A percentile compares a stretch with the other conserved stretches of the same genome.
Evolutionary conservation across 2,888 invertebrate species (phyloP).

Genomic region (Tinea semifulvella): DNA sequence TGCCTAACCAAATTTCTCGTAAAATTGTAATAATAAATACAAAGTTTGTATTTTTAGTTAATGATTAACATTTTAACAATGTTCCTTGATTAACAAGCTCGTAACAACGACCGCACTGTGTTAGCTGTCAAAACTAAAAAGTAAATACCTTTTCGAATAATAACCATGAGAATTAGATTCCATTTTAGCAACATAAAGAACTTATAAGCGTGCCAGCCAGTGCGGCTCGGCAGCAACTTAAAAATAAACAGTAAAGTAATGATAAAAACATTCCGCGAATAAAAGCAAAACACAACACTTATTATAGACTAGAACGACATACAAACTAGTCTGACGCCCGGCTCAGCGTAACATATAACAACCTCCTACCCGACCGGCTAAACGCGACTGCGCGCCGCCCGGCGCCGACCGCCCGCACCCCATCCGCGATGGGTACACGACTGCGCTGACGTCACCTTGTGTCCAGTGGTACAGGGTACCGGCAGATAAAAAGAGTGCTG

Average conservation of each 20-base stretch:
- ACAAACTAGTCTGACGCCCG: slow-evolving; percentile 63
- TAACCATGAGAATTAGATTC: slow-evolving; percentile 83
- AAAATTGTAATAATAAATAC: too few species aligned
- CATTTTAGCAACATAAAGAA: slow-evolving; percentile 73
- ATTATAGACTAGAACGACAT: slow-evolving; percentile 65
- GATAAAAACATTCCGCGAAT: slow-evolving; percentile 64
- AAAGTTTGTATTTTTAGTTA: too few species aligned
- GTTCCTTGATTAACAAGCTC: too few species aligned
- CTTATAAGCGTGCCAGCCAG: slow-evolving; percentile 65
- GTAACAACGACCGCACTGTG: too few species aligned
- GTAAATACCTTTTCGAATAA: slow-evolving; percentile 82
- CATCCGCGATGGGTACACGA: too few species aligned
- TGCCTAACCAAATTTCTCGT: too few species aligned
- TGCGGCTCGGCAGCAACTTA: slow-evolving; percentile 59
- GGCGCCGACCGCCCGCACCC: too few species aligned
- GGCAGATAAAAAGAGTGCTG: too few species aligned
- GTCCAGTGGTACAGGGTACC: too few species aligned
- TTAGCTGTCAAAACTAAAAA: slow-evolving; percentile 57
- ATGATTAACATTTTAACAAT: too few species aligned
- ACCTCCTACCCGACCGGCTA: slow-evolving; percentile 60
- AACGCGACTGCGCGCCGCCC: slow-evolving; percentile 48
- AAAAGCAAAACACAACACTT: slow-evolving; percentile 67
- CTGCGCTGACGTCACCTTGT: too few species aligned
- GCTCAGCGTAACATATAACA: slow-evolving; percentile 60
- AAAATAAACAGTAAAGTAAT: slow-evolving; percentile 59